Base-by-base conservation (phyloP, 2,888 invertebrate genomes). In the Xanthia icteritia region DNA sequence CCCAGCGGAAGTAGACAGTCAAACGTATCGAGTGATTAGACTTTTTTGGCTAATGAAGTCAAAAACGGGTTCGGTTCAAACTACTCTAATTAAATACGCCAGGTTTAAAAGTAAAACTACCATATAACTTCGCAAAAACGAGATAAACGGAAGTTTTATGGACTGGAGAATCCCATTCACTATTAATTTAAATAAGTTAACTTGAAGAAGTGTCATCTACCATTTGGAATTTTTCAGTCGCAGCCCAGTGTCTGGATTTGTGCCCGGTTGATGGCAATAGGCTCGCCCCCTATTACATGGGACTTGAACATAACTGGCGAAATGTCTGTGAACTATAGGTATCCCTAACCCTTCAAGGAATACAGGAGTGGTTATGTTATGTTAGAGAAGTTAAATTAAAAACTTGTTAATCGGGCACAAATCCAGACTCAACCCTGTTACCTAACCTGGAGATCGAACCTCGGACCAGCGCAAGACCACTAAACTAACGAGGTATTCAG, bases 21-120 rank as follows among this genome's bases (percentile, higher is more conserved):
- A 76, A 83, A 84, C 65, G 31, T 75, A 81, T 75, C 72, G 69
- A 69, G 8, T 66, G 58, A 84, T 84, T 85, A 76, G 67, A 64
- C 82, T 15, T 65, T 81, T 85, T 84, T 82, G 82, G 82, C 76
- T 85, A 85, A 84, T 85, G 78, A 85, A 76, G 65, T 81, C 77
- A 73, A 71, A 82, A 84, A 84, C 82, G 51, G 48, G 81, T 85
- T 85, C 67, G 20, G 51, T 77, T 68, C n/a, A 42, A 68, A 73
- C 64, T 42, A 77, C 80, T 75, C 54, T 86, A 77, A 83, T 83
- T 80, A 80, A 78, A 77, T 75, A 79, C 68, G 73, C 70, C 79
- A 81, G 73, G 76, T 56, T 77, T 65, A 31, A 45, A 56, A 74
- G 63, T 73, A 66, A 66, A 65, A 74, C 77, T 78, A 77, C 74